Evolutionary conservation across 1,140 invertebrate genomes (phyloP), one percentile per base, ranked within the genome.

Genomic region (Leguminivora glycinivorella): DNA sequence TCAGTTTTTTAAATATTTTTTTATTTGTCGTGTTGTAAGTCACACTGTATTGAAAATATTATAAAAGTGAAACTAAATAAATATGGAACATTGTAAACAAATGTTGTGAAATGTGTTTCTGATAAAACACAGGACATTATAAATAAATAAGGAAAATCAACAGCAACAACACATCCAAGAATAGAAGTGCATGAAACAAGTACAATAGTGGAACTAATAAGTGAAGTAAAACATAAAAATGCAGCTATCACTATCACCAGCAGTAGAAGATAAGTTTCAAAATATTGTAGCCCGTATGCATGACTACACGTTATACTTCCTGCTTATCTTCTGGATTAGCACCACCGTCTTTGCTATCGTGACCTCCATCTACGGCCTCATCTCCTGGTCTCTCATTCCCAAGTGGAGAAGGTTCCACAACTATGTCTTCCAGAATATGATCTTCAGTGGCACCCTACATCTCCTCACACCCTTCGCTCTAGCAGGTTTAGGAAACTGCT

Each of bases 401-500:
- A 63, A 63, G 17, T 63, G 58, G 58, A 29, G 58, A 17, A 63
- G n/a, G 1, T 63, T 63, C 58, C 58, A 63, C 26, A 63, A 63
- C 58, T 63, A 63, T 29, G 58, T 63, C 26, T 34, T 63, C 58
- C 58, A 63, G 58, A 63, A 63, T 7, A 63, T 63, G 7, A 63
- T 63, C 26, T 63, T 63, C 14, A 63, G 58, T 29, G 58, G 29
- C 14, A 31, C n/a, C 17, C 17, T 63, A 4, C 58, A 63, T 19
- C 26, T 63, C n/a, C 26, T 63, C 14, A 63, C 58, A 1, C 58
- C 58, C 19, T 63, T 63, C 58, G 58, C 58, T 19, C 22, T 63
- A 34, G 58, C 58, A 3, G 58, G 58, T 4, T 29, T 63, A 10
- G 58, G 58, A 29, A 63, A 63, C 58, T 63, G 58, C 12, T 63